Conservation (phyloP, 2,888 invertebrate species). For the Andrena fulva region DNA sequence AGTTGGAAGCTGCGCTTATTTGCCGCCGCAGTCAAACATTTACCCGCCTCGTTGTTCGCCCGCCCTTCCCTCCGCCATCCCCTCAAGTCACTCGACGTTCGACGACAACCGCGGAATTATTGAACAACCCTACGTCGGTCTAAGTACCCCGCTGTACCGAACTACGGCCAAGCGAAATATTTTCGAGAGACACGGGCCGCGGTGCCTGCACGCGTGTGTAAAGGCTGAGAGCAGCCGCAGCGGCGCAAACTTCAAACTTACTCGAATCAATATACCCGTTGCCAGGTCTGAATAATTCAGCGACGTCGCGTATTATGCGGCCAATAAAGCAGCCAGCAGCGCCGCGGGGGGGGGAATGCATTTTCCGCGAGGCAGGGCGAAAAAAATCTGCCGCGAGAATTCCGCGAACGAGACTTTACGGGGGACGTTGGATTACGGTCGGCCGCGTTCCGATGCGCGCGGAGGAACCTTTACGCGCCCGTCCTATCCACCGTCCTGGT, state of each 20-base stretch:
- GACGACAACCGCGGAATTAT: slow-evolving; percentile 12
- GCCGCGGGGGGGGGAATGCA: slow-evolving; percentile 13
- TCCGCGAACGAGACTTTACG: slow-evolving; percentile 32
- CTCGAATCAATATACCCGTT: slow-evolving; percentile 40
- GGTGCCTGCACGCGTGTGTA: background rate
- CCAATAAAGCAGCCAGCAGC: slow-evolving; percentile 31
- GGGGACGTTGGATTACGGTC: slow-evolving; percentile 9
- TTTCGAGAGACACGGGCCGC: background rate
- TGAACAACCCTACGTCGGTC: background rate
- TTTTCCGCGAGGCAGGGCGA: background rate
- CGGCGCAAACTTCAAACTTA: slow-evolving; percentile 32
- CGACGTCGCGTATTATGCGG: slow-evolving; percentile 27
- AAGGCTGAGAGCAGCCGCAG: background rate
- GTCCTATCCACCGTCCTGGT: background rate
- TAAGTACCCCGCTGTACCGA: background rate
- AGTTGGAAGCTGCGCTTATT: background rate
- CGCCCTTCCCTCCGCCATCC: background rate
- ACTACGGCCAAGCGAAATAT: background rate
- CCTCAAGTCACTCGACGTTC: background rate
- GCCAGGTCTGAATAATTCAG: slow-evolving; percentile 50
- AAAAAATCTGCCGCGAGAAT: slow-evolving; percentile 41
- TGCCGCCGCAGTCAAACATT: background rate
- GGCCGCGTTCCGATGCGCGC: background rate
- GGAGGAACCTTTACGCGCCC: background rate
- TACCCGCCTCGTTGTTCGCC: background rate